Percentiles rank a stretch among this genome's conserved stretches.
These are phyloP conservation scores for Oasisia sp. DNA, from an alignment of 2,888 invertebrate species.

Conservation along the genomic window DNA sequence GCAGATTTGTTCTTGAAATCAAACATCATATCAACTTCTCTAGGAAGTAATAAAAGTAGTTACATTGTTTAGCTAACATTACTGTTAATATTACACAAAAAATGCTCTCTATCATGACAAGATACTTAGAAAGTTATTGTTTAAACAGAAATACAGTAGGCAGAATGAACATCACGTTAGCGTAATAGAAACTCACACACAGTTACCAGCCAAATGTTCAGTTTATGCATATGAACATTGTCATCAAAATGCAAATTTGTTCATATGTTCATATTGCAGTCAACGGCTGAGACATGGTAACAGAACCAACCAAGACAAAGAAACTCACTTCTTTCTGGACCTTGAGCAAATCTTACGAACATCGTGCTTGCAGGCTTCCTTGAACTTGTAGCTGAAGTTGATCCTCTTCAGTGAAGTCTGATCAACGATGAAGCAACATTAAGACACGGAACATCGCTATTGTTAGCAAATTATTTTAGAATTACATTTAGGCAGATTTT, in stretches of 20 bases:
- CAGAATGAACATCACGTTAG: neutral
- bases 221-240: neutral
- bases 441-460: neutral
- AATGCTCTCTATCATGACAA: neutral
- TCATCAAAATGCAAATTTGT: neutral
- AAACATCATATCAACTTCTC: no score
- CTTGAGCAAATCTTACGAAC: slow-evolving; percentile 73
- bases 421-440: slow-evolving; percentile 30
- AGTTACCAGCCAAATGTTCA: neutral
- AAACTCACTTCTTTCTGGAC: slow-evolving; percentile 62
- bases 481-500: neutral
- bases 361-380: slow-evolving; percentile 87
- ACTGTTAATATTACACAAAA: neutral
- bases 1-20: no score
- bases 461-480: neutral
- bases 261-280: neutral
- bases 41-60: neutral
- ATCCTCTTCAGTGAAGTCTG: slow-evolving; percentile 89
- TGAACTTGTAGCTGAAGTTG: slow-evolving; percentile 89
- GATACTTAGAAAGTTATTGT: neutral
- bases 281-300: neutral
- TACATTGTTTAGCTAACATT: neutral
- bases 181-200: neutral
- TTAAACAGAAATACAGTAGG: neutral
- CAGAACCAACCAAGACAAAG: slow-evolving; percentile 1